Evolutionary conservation across 1,140 invertebrate genomes (phyloP), one percentile per base, ranked within the genome.

Genomic region (Tetranychus urticae): DNA sequence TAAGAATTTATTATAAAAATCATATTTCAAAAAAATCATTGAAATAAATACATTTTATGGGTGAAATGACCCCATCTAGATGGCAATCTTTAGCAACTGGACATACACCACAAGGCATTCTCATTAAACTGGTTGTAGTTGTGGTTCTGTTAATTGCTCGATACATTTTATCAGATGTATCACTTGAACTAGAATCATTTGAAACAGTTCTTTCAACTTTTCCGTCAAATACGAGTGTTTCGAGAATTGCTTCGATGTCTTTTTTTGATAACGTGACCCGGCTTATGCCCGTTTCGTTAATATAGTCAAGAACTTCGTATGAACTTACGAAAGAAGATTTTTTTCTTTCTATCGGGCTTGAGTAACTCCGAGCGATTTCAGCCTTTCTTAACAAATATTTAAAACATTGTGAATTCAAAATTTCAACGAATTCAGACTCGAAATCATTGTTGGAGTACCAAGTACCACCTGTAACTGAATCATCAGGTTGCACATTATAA

Each of bases 341-440:
- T 68, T 82, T 78, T 10, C 81, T 78, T 13, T 81, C 76, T 42
- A 91, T 76, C 0, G 88, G 88, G 60, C 65, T 62, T 34, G 35
- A 61, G 12, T 5, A 34, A 35, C 45, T 56, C 10, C 2, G 5
- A n/a, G 14, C 37, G 5, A 35, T 37, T 46, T 55, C 60, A n/a
- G 39, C 71, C 69, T 84, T 72, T 63, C 73, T 79, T 65, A 81
- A 78, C 3, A 91, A 71, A 71, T 82, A 91, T 61, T 81, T 74
- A 56, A 84, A 79, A 69, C 89, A 93, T 65, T 92, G 88, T 64
- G 92, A 82, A 73, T 88, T 92, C 0, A 98, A 76, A 62, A 97
- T 81, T 71, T 97, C 88, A 2, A 97, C 92, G 80, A 97, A 97
- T 74, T 96, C 91, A 0, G 85, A 85, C 70, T 97, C 93, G 77